Evolutionary conservation across 2,113 vertebrate species (phyloP).

Genomic region (Zosterops borbonicus): DNA sequence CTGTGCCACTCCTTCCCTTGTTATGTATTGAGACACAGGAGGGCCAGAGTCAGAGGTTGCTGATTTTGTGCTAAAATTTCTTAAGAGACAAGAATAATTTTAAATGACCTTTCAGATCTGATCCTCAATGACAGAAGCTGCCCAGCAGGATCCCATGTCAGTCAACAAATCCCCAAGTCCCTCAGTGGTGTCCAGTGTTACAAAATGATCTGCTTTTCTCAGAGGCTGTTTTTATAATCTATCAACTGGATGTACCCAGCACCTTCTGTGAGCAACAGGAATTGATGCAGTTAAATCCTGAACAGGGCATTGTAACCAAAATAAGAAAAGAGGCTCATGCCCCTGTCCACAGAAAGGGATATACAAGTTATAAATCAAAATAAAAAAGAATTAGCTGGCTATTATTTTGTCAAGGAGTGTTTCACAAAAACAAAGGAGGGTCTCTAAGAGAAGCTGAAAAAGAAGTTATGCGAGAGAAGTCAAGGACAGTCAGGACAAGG

Average conservation of each 20-base stretch:
- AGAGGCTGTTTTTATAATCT: background rate
- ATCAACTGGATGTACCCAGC: background rate
- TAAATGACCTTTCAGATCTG: background rate
- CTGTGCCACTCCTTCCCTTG: background rate
- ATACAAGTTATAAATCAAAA: background rate
- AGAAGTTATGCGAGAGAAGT: background rate
- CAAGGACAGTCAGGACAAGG: background rate
- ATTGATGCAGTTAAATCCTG: background rate
- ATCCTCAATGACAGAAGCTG: background rate
- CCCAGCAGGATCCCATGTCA: background rate
- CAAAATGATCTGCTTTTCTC: background rate
- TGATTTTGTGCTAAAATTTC: background rate
- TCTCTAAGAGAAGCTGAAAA: background rate
- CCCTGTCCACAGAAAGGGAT: background rate
- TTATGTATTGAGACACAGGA: background rate
- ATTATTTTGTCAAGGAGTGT: background rate
- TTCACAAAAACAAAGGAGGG: background rate
- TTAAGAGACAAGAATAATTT: background rate
- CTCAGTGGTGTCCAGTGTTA: background rate
- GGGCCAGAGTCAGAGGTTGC: background rate
- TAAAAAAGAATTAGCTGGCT: background rate
- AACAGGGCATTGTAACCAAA: rapidly evolving
- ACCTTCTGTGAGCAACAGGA: background rate
- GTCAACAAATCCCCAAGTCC: background rate
- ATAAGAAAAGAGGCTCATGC: background rate